Evolutionary conservation across 2,113 vertebrate genomes (phyloP).

Genomic region (Glaucomys volans): DNA sequence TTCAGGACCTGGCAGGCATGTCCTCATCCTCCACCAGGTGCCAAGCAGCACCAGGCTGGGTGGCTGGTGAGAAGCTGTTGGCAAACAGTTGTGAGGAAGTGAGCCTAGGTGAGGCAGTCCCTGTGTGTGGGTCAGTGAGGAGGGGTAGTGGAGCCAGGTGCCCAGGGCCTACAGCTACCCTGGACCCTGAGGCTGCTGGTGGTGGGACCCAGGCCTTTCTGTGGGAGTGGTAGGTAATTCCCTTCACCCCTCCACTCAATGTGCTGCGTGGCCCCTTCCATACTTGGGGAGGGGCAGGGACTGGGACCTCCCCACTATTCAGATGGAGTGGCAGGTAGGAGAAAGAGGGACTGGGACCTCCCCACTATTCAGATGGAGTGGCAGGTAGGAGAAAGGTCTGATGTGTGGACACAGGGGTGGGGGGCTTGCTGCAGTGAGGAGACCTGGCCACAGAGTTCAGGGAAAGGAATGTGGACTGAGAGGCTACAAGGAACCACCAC

Average conservation of each 20-base stretch:
- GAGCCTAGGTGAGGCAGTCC: rapidly evolving
- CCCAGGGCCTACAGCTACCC: neutral
- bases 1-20: neutral
- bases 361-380: neutral
- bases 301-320: neutral
- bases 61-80: neutral
- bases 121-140: neutral
- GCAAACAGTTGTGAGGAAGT: neutral
- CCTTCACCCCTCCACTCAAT: neutral
- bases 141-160: neutral
- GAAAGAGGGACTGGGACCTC: neutral
- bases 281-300: neutral
- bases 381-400: neutral
- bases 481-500: no score
- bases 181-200: neutral
- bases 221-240: neutral
- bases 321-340: neutral
- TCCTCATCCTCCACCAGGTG: neutral
- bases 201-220: neutral
- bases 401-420: neutral
- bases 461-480: neutral
- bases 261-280: neutral
- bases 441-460: neutral
- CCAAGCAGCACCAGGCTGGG: neutral
- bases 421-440: rapidly evolving